Percentiles rank a stretch among this genome's conserved stretches.
These are phyloP conservation scores for Carcina quercana DNA, from an alignment of 2,888 invertebrate genomes.

Conservation along the genomic window DNA sequence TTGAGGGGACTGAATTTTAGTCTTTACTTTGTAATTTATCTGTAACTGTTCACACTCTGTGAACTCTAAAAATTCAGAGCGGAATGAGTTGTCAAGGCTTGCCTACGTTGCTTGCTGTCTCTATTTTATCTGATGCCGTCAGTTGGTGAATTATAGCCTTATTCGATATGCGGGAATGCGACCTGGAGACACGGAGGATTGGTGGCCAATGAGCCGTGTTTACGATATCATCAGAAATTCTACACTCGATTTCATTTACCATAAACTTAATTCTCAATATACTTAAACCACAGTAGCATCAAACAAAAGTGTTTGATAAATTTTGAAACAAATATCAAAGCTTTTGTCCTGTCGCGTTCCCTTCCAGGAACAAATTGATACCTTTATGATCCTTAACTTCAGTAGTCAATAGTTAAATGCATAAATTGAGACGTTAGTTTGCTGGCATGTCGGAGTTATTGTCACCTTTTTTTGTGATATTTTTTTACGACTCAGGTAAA, in stretches of 20 bases:
- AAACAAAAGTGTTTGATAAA: conserved; percentile 36
- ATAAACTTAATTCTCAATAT: conserved; percentile 12
- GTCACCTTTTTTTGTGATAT: conserved; percentile 53
- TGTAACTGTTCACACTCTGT: conserved; percentile 60
- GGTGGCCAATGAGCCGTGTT: conserved; percentile 52
- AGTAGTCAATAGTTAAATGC: conserved; percentile 25
- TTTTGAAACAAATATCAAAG: conserved; percentile 35
- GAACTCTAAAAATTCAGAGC: conserved; percentile 31
- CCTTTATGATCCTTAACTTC: conserved; percentile 17
- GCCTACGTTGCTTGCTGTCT: conserved; percentile 30
- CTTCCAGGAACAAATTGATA: conserved; percentile 42
- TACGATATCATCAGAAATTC: conserved; percentile 33
- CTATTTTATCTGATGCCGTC: conserved; percentile 41
- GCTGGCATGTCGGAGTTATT: conserved; percentile 49
- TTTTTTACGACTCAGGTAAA: conserved; percentile 46
- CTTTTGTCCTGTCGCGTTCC: conserved; percentile 30
- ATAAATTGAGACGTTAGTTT: conserved; percentile 66
- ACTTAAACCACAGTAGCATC: conserved; percentile 25
- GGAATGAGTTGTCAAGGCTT: conserved; percentile 65
- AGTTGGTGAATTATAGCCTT: conserved; percentile 43
- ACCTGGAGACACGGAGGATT: conserved; percentile 37
- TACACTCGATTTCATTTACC: conserved; percentile 16
- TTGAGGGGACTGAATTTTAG: conserved; percentile 41
- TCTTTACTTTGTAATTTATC: conserved; percentile 52
- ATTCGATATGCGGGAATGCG: conserved; percentile 57